A percentile compares a stretch with the other conserved stretches of the same genome.
phyloP scores from a whole-genome alignment of 2,797 vertebrate species.

The Phoebastria nigripes region DNA sequence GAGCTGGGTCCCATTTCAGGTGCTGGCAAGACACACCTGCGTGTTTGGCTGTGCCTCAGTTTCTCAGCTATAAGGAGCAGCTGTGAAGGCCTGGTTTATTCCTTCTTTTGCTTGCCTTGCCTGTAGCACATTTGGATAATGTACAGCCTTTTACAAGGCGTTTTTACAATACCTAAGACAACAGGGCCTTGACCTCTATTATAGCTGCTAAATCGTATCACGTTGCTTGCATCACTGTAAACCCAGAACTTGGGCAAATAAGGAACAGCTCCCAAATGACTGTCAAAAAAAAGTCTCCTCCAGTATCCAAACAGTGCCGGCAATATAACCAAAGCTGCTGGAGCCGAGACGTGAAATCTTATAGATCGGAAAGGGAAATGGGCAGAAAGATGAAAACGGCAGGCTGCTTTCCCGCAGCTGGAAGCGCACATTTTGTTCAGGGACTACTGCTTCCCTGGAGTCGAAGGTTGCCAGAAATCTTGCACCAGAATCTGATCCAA shows the following conservation, averaged over 20 bases:
- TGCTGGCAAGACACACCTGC: neutral
- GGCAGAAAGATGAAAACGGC: neutral
- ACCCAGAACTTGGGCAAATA: neutral
- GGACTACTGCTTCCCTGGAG: neutral
- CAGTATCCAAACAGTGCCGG: neutral
- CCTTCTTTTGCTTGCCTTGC: neutral
- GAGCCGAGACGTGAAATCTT: neutral
- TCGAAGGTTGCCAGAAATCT: neutral
- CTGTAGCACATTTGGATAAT: neutral
- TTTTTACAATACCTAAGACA: conserved; percentile 38
- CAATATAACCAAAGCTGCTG: neutral
- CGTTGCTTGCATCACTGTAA: neutral
- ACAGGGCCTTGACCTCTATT: conserved; percentile 14
- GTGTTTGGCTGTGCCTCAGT: neutral
- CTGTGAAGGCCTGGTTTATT: neutral
- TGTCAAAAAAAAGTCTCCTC: neutral
- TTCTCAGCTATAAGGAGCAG: neutral
- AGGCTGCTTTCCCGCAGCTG: neutral
- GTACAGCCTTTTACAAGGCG: neutral
- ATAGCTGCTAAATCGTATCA: conserved; percentile 25
- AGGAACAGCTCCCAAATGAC: neutral
- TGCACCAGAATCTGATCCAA: neutral
- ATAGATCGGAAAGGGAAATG: neutral
- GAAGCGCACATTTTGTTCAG: neutral
- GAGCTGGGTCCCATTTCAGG: neutral